A percentile compares a stretch with the other conserved stretches of the same genome.
phyloP scores from a whole-genome alignment of 2,888 invertebrate species.

The Euzetes globulus region DNA sequence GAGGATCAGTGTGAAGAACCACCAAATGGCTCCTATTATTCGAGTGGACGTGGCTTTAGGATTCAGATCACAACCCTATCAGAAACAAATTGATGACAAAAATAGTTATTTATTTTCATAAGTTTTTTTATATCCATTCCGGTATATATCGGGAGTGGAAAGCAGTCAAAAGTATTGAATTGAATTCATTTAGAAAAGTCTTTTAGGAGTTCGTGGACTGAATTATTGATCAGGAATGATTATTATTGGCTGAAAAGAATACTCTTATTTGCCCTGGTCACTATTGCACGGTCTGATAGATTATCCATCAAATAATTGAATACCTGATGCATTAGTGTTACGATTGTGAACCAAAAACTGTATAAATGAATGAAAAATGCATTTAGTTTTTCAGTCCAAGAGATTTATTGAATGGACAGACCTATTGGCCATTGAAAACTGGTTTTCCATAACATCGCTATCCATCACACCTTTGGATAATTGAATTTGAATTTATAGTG shows the following conservation, averaged over 20 bases:
- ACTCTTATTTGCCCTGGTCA: no score
- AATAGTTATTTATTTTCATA: no score
- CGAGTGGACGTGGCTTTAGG: constrained; percentile 65
- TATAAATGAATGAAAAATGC: constrained; percentile 60
- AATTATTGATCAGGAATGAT: background rate
- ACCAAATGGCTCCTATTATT: constrained; percentile 95
- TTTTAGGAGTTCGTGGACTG: background rate
- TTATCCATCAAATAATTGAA: background rate
- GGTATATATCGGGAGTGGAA: no score
- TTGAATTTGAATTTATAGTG: background rate
- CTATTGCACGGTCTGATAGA: background rate
- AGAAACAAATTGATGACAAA: background rate
- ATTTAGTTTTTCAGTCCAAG: background rate
- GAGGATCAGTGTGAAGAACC: constrained; percentile 98
- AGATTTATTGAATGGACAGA: background rate
- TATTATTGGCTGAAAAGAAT: no score
- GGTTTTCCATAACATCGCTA: constrained; percentile 71
- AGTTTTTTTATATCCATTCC: no score
- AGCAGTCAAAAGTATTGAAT: no score
- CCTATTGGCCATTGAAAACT: constrained; percentile 56
- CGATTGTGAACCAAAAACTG: constrained; percentile 92
- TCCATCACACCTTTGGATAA: constrained; percentile 46
- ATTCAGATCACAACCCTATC: constrained; percentile 71
- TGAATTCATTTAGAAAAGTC: no score
- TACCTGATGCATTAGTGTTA: constrained; percentile 80